These are phyloP conservation scores for Salvelinus alpinus DNA, from an alignment of 2,113 vertebrate species.

Conservation along the genomic window DNA sequence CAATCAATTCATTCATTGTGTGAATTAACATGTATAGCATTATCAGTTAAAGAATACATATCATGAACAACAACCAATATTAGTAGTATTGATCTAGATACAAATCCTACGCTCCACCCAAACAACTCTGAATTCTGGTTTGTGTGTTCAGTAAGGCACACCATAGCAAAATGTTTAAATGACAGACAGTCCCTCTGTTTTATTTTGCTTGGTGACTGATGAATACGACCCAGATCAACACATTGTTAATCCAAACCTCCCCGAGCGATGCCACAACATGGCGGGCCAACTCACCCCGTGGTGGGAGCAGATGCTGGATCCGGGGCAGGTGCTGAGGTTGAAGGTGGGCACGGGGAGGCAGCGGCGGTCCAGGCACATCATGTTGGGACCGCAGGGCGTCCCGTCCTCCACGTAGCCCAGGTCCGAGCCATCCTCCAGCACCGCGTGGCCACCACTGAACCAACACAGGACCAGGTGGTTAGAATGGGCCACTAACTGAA, in stretches of 20 bases:
- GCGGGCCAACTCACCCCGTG: conserved; percentile 81
- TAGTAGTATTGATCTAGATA: background rate
- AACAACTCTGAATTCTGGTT: too few relatives aligned
- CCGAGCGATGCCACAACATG: too few relatives aligned
- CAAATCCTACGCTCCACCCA: background rate
- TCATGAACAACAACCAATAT: too few relatives aligned
- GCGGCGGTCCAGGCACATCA: conserved; percentile 92
- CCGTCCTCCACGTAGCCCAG: conserved; percentile 96
- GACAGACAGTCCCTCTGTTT: too few relatives aligned
- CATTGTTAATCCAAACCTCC: too few relatives aligned
- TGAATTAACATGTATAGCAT: too few relatives aligned
- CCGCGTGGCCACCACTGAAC: conserved; percentile 85
- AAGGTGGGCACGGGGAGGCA: conserved; percentile 88
- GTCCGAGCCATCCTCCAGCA: conserved; percentile 89
- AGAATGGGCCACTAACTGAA: background rate
- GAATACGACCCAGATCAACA: too few relatives aligned
- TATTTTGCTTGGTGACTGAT: too few relatives aligned
- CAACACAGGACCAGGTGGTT: background rate
- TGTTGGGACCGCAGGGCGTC: conserved; percentile 92
- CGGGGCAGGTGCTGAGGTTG: conserved; percentile 92
- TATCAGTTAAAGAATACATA: too few relatives aligned
- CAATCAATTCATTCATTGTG: too few relatives aligned
- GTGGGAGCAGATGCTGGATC: conserved; percentile 88
- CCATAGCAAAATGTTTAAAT: too few relatives aligned
- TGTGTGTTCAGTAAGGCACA: too few relatives aligned